These are phyloP conservation scores for Lordiphosa collinella DNA, from an alignment of 1,140 invertebrate genomes.

Conservation along the genomic window DNA sequence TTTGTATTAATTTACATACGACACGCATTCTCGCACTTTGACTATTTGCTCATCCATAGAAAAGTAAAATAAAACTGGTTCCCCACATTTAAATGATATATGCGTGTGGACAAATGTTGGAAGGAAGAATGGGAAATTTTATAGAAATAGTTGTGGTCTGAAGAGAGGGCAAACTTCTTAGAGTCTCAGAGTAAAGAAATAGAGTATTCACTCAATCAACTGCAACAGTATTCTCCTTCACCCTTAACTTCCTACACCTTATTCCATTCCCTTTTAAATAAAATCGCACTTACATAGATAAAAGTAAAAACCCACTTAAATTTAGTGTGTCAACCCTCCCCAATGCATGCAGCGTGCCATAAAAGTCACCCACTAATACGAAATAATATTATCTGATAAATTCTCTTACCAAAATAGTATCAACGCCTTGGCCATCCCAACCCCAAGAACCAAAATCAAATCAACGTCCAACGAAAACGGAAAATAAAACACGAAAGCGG, in stretches of 20 bases:
- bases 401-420: conserved; percentile 45
- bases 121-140: not conserved
- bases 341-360: too few species aligned
- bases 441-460: conserved; percentile 52
- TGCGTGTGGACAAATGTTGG: conserved; percentile 34
- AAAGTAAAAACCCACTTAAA: conserved; percentile 8
- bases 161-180: too few species aligned
- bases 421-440: conserved; percentile 31
- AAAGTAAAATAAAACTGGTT: not conserved
- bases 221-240: not conserved
- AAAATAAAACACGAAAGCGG: conserved; percentile 23
- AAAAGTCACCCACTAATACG: not conserved
- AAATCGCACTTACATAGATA: conserved; percentile 26
- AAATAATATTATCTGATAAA: conserved; percentile 63
- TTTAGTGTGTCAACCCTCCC: conserved; percentile 13
- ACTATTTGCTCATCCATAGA: conserved; percentile 15
- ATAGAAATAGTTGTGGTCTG: too few species aligned
- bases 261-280: conserved; percentile 1
- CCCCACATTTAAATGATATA: conserved; percentile 32
- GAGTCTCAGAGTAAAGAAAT: too few species aligned
- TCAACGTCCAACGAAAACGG: conserved; percentile 32
- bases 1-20: conserved; percentile 73
- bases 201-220: too few species aligned
- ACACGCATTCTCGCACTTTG: conserved; percentile 68
- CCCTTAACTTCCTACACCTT: not conserved